phyloP scores from a whole-genome alignment of 1,140 invertebrate genomes.

The Calycopis cecrops region DNA sequence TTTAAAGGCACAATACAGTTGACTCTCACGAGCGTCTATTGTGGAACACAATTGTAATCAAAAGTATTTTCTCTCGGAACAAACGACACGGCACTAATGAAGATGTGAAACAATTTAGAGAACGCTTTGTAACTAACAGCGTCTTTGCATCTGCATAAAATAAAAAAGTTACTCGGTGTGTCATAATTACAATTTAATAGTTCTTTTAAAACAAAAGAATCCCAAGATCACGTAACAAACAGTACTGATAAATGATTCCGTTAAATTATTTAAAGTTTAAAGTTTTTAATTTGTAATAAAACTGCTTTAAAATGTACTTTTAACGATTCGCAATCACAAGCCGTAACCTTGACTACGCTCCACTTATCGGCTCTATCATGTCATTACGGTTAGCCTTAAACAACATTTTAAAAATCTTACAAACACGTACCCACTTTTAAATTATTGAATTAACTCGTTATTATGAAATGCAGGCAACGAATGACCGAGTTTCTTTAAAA shows the following conservation, averaged over 20 bases:
- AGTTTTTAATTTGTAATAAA: no score
- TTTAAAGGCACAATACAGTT: constrained; percentile 49
- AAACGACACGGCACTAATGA: constrained; percentile 42
- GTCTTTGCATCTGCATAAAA: constrained; percentile 9
- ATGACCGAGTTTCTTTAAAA: no score
- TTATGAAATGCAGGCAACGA: no score
- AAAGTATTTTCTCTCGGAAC: constrained; percentile 54
- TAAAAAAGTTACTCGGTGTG: neutral
- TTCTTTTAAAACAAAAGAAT: no score
- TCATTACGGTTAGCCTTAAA: neutral
- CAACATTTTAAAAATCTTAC: no score
- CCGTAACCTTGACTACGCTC: neutral
- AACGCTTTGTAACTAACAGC: neutral
- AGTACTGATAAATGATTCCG: no score
- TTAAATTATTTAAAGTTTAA: no score
- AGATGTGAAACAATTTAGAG: constrained; percentile 44
- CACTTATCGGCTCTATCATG: neutral
- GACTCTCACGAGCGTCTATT: constrained; percentile 57
- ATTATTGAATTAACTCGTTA: no score
- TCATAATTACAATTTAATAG: neutral
- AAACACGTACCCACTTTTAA: no score
- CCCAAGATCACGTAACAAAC: no score
- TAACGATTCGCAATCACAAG: no score
- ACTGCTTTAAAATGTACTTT: no score
- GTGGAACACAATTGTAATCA: constrained; percentile 50